These are phyloP conservation scores for Bembecia ichneumoniformis DNA, from an alignment of 2,888 invertebrate species.

Conservation along the genomic window DNA sequence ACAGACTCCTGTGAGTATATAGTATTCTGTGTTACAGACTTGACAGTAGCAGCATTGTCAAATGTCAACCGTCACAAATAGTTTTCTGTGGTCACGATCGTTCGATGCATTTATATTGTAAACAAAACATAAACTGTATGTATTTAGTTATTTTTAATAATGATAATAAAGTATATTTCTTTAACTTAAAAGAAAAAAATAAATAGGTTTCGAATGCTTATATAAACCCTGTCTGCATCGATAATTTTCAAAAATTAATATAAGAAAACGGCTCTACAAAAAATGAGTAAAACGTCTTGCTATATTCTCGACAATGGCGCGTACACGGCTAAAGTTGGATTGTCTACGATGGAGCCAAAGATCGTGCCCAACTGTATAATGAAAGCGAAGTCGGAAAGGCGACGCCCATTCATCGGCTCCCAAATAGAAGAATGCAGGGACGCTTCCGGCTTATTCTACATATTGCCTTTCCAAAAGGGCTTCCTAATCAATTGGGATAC, in stretches of 20 bases:
- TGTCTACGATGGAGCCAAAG: slow-evolving; percentile 78
- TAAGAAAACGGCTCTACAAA: not conserved
- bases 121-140: too few species aligned
- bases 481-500: slow-evolving; percentile 97
- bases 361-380: slow-evolving; percentile 95
- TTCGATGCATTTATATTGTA: too few species aligned
- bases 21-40: too few species aligned
- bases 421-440: slow-evolving; percentile 98
- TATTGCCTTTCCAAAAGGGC: slow-evolving; percentile 95
- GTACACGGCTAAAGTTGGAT: slow-evolving; percentile 88
- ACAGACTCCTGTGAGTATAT: too few species aligned
- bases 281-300: slow-evolving; percentile 58
- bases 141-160: too few species aligned
- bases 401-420: slow-evolving; percentile 90
- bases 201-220: too few species aligned
- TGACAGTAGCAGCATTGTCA: too few species aligned
- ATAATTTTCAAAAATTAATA: not conserved
- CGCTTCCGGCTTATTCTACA: slow-evolving; percentile 93
- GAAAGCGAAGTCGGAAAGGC: slow-evolving; percentile 97
- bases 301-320: slow-evolving; percentile 92
- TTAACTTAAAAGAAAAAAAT: too few species aligned
- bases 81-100: too few species aligned
- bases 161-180: too few species aligned
- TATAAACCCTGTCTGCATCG: slow-evolving; percentile 24
- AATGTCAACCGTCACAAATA: too few species aligned